Evolutionary conservation across 1,140 invertebrate genomes (phyloP).

Genomic region (Lordiphosa stackelbergi): DNA sequence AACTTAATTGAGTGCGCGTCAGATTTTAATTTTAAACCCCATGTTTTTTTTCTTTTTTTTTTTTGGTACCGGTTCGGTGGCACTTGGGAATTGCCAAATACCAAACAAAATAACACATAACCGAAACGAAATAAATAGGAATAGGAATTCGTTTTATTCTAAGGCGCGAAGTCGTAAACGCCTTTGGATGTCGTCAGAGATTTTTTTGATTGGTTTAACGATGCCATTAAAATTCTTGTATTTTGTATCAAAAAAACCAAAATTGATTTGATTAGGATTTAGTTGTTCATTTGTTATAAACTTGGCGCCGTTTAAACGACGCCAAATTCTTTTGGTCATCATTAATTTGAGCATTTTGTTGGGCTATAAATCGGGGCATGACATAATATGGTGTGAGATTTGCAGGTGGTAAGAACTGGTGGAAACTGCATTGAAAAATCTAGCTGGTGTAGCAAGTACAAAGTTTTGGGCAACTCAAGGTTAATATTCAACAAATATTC

Average conservation of each 20-base stretch:
- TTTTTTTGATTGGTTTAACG: constrained; percentile 43
- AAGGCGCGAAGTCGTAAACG: constrained; percentile 63
- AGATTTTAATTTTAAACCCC: constrained; percentile 71
- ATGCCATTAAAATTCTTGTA: constrained; percentile 51
- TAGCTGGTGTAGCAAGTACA: no score
- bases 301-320: constrained; percentile 66
- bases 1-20: constrained; percentile 72
- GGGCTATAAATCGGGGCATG: constrained; percentile 1
- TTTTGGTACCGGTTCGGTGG: constrained; percentile 10
- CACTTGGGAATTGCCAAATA: constrained; percentile 2
- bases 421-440: no score
- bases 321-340: constrained; percentile 18
- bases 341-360: constrained; percentile 8
- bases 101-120: constrained; percentile 12
- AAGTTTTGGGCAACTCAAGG: no score
- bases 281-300: constrained; percentile 46
- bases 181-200: constrained; percentile 44
- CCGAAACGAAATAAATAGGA: constrained; percentile 22
- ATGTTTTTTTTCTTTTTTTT: not conserved
- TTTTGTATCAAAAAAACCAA: constrained; percentile 1
- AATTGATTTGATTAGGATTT: constrained; percentile 37
- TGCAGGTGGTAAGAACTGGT: not conserved
- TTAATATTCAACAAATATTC: no score
- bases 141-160: constrained; percentile 33
- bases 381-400: constrained; percentile 3